A percentile compares a stretch with the other conserved stretches of the same genome.
Evolutionary conservation across 1,140 invertebrate species (phyloP).

Genomic region (Hypsibius dujardini): DNA sequence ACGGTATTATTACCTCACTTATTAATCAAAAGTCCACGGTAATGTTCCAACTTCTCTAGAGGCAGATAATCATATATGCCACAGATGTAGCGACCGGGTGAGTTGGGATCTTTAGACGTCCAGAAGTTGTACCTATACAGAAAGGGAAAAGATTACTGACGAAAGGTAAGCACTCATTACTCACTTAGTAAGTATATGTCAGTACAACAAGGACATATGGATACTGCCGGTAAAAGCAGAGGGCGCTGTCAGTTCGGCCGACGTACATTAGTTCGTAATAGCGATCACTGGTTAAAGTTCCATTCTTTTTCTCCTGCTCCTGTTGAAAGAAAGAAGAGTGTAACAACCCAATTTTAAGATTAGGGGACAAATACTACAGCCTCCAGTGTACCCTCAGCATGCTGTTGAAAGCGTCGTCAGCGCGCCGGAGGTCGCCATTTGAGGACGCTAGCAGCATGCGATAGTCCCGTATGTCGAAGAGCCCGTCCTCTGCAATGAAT

Average conservation of each 20-base stretch:
- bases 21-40: not conserved
- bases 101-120: not conserved
- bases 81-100: slow-evolving; percentile 11
- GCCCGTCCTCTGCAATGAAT: slow-evolving; percentile 26
- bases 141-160: no score
- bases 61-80: slow-evolving; percentile 12
- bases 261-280: slow-evolving; percentile 14
- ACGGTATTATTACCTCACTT: not conserved
- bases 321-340: not conserved
- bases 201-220: no score
- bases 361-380: not conserved
- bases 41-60: not conserved
- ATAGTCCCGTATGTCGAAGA: slow-evolving; percentile 30
- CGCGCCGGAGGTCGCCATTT: slow-evolving; percentile 27
- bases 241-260: no score
- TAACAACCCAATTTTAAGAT: not conserved
- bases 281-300: not conserved
- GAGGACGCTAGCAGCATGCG: slow-evolving; percentile 27
- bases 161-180: no score
- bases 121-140: not conserved
- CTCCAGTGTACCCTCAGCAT: slow-evolving; percentile 27
- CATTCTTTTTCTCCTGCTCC: not conserved
- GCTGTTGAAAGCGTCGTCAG: slow-evolving; percentile 28
- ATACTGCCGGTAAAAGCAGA: no score
- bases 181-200: no score